Conservation (phyloP, 2,888 invertebrate genomes). For the Hyposoter didymator region DNA sequence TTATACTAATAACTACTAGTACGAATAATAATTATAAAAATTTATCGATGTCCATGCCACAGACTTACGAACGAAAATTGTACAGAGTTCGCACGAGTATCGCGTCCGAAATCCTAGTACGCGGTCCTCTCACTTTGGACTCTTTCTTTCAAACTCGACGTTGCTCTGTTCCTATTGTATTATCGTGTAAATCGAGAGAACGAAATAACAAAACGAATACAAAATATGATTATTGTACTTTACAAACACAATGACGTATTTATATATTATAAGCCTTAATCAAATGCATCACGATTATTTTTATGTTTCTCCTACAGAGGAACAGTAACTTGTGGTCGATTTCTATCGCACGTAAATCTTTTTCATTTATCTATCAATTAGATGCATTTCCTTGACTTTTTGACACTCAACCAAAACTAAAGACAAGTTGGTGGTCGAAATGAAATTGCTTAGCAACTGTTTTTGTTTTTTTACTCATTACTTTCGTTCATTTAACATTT, state of each 20-base stretch:
- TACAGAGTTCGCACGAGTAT: constrained; percentile 39
- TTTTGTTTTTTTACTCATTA: constrained; percentile 3
- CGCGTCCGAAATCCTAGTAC: constrained; percentile 43
- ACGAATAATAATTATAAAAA: constrained; percentile 38
- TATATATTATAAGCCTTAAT: constrained; percentile 56
- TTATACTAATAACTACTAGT: constrained; percentile 47
- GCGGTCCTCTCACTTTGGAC: constrained; percentile 35
- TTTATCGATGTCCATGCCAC: constrained; percentile 56
- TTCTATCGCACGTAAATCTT: background rate
- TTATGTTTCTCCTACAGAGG: constrained; percentile 19
- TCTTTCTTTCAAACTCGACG: constrained; percentile 60
- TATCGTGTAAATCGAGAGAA: constrained; percentile 57
- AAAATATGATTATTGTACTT: constrained; percentile 71
- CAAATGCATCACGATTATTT: constrained; percentile 2
- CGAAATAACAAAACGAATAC: constrained; percentile 55
- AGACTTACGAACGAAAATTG: constrained; percentile 44
- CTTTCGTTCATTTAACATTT: background rate
- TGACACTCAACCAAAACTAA: background rate
- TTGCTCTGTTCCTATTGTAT: constrained; percentile 73
- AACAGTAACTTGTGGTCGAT: constrained; percentile 25
- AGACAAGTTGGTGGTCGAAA: background rate
- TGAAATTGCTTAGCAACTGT: background rate
- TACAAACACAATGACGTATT: constrained; percentile 73
- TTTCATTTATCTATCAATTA: background rate
- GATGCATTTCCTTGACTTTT: background rate